phyloP scores from a whole-genome alignment of 2,797 vertebrate genomes.

The Micromesistius poutassou region DNA sequence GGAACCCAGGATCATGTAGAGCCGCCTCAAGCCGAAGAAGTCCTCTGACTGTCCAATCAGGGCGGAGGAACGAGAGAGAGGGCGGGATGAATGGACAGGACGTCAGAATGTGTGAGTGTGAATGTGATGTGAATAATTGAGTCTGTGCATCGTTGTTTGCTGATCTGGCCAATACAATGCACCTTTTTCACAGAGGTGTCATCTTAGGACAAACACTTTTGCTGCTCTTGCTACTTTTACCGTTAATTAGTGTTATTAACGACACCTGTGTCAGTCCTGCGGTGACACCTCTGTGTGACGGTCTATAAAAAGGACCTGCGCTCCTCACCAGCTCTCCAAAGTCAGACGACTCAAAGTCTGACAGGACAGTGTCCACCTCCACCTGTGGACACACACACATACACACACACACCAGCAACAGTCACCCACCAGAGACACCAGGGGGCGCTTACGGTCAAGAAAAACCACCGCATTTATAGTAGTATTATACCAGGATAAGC shows the following conservation, averaged over 20 bases:
- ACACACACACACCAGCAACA: neutral
- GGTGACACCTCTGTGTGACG: no score
- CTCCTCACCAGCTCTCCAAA: constrained; percentile 91
- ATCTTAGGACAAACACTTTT: no score
- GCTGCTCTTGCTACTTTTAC: neutral
- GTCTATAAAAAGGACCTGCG: neutral
- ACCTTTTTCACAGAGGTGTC: no score
- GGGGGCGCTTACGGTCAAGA: neutral
- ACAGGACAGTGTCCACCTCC: constrained; percentile 87
- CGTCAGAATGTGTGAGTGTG: no score
- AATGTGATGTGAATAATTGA: neutral
- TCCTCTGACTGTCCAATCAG: constrained; percentile 84
- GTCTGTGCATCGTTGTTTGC: no score
- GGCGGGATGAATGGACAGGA: neutral
- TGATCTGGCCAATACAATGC: no score
- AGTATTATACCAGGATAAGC: no score
- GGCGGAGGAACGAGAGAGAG: neutral
- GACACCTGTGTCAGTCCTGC: neutral
- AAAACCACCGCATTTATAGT: neutral
- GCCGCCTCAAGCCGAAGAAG: constrained; percentile 87
- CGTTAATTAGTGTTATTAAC: neutral
- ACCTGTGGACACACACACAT: constrained; percentile 67
- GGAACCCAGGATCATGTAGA: constrained; percentile 89
- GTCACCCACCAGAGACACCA: neutral
- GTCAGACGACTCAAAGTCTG: constrained; percentile 92